Percentiles rank a stretch among this genome's conserved stretches.
Evolutionary conservation across 2,888 invertebrate genomes (phyloP).

Genomic region (Cloeon dipterum): DNA sequence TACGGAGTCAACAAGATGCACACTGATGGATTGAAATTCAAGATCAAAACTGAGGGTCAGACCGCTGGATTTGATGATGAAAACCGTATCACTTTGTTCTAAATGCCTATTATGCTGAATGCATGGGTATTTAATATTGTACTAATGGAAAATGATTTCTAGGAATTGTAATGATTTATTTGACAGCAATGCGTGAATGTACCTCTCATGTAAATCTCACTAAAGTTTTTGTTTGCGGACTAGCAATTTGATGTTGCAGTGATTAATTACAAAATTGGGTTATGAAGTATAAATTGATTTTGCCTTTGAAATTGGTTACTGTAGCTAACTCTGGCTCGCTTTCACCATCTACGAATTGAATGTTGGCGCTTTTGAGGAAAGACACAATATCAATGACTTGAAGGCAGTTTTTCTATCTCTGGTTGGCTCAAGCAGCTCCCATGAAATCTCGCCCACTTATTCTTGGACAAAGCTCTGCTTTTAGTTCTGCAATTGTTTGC

Average conservation of each 20-base stretch:
- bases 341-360: background rate
- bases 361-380: background rate
- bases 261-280: background rate
- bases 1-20: background rate
- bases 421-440: constrained; percentile 34
- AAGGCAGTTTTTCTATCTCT: constrained; percentile 20
- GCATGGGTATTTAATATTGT: too few relatives aligned
- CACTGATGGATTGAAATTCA: background rate
- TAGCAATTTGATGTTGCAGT: too few relatives aligned
- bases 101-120: too few relatives aligned
- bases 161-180: too few relatives aligned
- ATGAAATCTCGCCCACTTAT: constrained; percentile 71
- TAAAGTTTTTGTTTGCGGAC: too few relatives aligned
- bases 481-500: constrained; percentile 41
- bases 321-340: background rate
- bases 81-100: background rate
- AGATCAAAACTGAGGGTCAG: background rate
- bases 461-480: constrained; percentile 53
- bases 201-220: too few relatives aligned
- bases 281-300: background rate
- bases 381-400: constrained; percentile 37
- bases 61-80: constrained; percentile 1
- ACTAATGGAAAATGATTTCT: too few relatives aligned
- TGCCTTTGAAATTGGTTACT: background rate
- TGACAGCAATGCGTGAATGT: too few relatives aligned